Conservation (phyloP, 1,140 invertebrate species). For the Pseudachorutes palmiensis region DNA sequence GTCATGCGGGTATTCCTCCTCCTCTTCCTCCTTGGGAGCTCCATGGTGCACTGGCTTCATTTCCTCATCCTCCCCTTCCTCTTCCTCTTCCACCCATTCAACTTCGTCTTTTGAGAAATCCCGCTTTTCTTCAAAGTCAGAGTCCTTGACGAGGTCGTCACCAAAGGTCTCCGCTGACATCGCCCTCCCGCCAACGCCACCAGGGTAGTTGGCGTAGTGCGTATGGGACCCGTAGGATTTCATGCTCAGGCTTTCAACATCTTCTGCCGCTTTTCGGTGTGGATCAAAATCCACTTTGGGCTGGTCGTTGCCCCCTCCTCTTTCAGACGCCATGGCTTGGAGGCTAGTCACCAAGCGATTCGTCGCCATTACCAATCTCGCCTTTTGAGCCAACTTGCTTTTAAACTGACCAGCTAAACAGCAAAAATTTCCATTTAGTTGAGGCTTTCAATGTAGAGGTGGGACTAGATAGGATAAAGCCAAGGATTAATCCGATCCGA, state of each 20-base stretch:
- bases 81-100: constrained; percentile 46
- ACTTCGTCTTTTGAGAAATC: constrained; percentile 84
- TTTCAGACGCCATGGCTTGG: constrained; percentile 21
- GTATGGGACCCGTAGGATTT: constrained; percentile 87
- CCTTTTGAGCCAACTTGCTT: constrained; percentile 30
- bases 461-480: no score
- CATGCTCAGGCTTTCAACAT: constrained; percentile 57
- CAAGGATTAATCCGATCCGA: no score
- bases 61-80: constrained; percentile 47
- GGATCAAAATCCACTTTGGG: constrained; percentile 17
- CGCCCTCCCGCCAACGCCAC: constrained; percentile 62
- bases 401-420: constrained; percentile 24
- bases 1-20: constrained; percentile 74
- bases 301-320: background rate
- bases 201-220: constrained; percentile 49
- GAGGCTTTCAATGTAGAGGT: no score
- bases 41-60: constrained; percentile 40
- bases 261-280: constrained; percentile 6
- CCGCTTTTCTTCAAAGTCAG: constrained; percentile 68
- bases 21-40: constrained; percentile 44
- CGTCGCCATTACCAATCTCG: constrained; percentile 36
- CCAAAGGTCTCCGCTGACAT: constrained; percentile 25
- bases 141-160: constrained; percentile 47
- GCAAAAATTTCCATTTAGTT: background rate
- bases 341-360: constrained; percentile 33